Evolutionary conservation across 2,797 vertebrate species (phyloP).

Genomic region (Acrossocheilus fasciatus): DNA sequence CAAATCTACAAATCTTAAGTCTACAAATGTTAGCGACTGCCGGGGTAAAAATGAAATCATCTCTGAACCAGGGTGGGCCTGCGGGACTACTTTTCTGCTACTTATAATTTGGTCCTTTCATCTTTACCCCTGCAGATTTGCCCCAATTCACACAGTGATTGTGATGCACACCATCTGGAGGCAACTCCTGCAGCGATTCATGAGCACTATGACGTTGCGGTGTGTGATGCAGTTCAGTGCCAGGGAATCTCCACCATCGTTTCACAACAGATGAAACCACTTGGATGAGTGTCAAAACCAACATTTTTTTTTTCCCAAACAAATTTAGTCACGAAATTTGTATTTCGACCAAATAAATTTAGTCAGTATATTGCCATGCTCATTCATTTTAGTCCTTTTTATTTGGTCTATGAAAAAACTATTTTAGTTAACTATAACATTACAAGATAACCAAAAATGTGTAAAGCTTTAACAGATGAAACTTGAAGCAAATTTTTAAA

Average conservation of each 20-base stretch:
- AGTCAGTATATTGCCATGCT: neutral
- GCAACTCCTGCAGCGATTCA: slow-evolving; percentile 38
- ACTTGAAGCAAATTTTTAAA: neutral
- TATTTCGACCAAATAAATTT: neutral
- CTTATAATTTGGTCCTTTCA: slow-evolving; percentile 14
- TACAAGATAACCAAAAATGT: neutral
- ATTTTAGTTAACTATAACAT: neutral
- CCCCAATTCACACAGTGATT: slow-evolving; percentile 22
- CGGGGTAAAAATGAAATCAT: slow-evolving; percentile 20
- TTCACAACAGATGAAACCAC: slow-evolving; percentile 10
- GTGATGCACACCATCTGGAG: slow-evolving; percentile 43
- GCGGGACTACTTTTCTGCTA: slow-evolving; percentile 3
- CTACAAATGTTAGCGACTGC: neutral
- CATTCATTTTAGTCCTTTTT: neutral
- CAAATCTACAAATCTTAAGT: neutral
- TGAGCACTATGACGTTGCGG: neutral
- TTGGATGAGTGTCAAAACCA: neutral
- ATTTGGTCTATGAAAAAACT: neutral
- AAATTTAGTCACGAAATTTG: neutral
- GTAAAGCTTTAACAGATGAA: neutral
- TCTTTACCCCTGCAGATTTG: slow-evolving; percentile 31
- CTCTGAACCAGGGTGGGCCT: neutral
- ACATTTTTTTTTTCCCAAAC: neutral
- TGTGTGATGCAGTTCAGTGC: slow-evolving; percentile 10
- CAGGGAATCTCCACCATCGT: slow-evolving; percentile 23